Evolutionary conservation across 64 coral and sea anemone genomes (phyloP), one percentile per base, ranked within the genome.

Genomic region (Anthopleura sola): DNA sequence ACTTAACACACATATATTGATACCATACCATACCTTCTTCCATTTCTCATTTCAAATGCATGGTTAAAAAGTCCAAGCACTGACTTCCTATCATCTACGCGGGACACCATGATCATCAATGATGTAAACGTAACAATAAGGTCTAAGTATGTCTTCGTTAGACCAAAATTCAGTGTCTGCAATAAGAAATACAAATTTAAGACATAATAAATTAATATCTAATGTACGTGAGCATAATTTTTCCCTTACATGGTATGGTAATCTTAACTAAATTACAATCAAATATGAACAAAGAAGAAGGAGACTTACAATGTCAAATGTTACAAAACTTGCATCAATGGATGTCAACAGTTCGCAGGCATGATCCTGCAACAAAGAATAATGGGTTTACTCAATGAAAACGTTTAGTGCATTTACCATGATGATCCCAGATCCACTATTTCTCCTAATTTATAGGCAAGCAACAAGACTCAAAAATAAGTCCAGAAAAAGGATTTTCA

Each of bases 271-370:
- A 44, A 3, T 44, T 44, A 8, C 20, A 56, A 21, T 56, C 5
- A 56, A 56, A 56, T 44, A 56, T 56, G 17, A 56, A 20, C 20
- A 56, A 56, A 26, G 24, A 12, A 5, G 8, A 26, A 62, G 7
- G 24, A n/a, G 7, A 90, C 97, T 94, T 95, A 99, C 97, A 87
- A 99, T 92, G 76, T 99, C 93, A 86, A 99, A 99, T 81, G 95
- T 85, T 1, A 99, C 97, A 95, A 99, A 99, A 87, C 97, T 99
- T 60, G 97, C 97, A 95, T 99, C 97, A 90, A 99, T 99, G 85
- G 85, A 77, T 68, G 97, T 99, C 23, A 99, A 76, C 11, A 99
- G 32, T 80, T 99, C 97, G 92, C 97, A 91, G 9, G 93, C 88
- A 86, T 99, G 87, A 88, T 99, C 97, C 97, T 99, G 58, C 49